These are phyloP conservation scores for Discoglossus pictus DNA, from an alignment of 2,797 vertebrate genomes.

Conservation along the genomic window DNA sequence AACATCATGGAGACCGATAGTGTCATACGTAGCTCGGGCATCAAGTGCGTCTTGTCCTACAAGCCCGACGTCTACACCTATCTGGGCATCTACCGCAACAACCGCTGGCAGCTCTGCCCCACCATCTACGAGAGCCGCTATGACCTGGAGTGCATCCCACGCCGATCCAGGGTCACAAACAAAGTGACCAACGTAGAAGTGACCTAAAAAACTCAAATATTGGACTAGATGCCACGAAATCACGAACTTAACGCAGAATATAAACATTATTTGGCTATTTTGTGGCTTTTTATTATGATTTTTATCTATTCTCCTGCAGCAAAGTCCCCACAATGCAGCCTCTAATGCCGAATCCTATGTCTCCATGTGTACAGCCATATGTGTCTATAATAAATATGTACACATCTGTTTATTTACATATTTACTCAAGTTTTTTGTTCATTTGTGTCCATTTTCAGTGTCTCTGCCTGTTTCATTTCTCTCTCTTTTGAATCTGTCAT, in stretches of 20 bases:
- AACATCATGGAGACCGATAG: conserved; percentile 75
- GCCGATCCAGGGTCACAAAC: conserved; percentile 82
- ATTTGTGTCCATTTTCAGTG: too few species aligned
- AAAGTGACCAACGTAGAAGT: conserved; percentile 83
- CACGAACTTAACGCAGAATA: too few species aligned
- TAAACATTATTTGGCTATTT: too few species aligned
- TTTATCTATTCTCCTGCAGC: background rate
- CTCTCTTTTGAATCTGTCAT: too few species aligned
- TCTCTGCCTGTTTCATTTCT: too few species aligned
- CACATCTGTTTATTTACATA: too few species aligned
- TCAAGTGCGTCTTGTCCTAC: conserved; percentile 85
- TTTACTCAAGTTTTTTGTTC: too few species aligned
- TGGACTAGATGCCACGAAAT: too few species aligned
- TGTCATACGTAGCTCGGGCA: conserved; percentile 76
- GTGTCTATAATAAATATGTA: conserved; percentile 18
- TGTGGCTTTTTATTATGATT: too few species aligned
- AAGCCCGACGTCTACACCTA: conserved; percentile 89
- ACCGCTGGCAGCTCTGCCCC: conserved; percentile 88
- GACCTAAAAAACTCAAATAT: conserved; percentile 61
- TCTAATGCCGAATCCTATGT: background rate
- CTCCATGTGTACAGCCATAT: background rate
- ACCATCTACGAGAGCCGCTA: conserved; percentile 91
- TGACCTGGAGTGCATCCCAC: conserved; percentile 82
- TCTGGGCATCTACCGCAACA: conserved; percentile 87
- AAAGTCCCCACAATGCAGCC: background rate